A percentile compares a stretch with the other conserved stretches of the same genome.
phyloP scores from a whole-genome alignment of 2,888 invertebrate genomes.

The Heliconius erato region DNA sequence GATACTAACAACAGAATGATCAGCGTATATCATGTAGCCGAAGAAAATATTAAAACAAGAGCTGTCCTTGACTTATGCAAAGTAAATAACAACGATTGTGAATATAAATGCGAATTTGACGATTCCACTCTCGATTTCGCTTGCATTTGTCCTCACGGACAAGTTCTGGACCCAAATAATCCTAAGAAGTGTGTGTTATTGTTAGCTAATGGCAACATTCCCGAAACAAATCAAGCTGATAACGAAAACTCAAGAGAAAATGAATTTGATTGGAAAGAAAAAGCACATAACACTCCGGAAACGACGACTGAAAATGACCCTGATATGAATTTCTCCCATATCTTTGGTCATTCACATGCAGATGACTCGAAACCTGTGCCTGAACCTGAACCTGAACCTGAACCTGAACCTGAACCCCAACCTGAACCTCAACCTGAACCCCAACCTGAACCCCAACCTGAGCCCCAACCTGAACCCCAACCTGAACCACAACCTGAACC shows the following conservation, averaged over 20 bases:
- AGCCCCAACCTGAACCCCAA: slow-evolving; percentile 66
- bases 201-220: slow-evolving; percentile 60
- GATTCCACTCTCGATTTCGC: slow-evolving; percentile 86
- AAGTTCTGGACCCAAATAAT: slow-evolving; percentile 71
- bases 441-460: slow-evolving; percentile 71
- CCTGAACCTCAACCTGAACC: slow-evolving; percentile 72
- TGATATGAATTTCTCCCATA: slow-evolving; percentile 52
- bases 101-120: slow-evolving; percentile 89
- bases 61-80: slow-evolving; percentile 88
- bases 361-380: slow-evolving; percentile 57
- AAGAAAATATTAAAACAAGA: slow-evolving; percentile 70
- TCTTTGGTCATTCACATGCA: slow-evolving; percentile 50
- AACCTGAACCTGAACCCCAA: slow-evolving; percentile 65
- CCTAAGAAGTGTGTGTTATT: slow-evolving; percentile 78
- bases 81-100: slow-evolving; percentile 88
- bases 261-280: slow-evolving; percentile 71
- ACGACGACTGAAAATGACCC: slow-evolving; percentile 55
- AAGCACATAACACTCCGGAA: slow-evolving; percentile 58
- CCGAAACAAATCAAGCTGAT: slow-evolving; percentile 58
- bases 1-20: slow-evolving; percentile 83
- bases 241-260: slow-evolving; percentile 55
- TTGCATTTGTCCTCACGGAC: slow-evolving; percentile 88
- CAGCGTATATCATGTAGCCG: slow-evolving; percentile 81
- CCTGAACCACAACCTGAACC: slow-evolving; percentile 69
- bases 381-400: slow-evolving; percentile 72